phyloP scores from a whole-genome alignment of 2,888 invertebrate species.

The Acholoe squamosa region DNA sequence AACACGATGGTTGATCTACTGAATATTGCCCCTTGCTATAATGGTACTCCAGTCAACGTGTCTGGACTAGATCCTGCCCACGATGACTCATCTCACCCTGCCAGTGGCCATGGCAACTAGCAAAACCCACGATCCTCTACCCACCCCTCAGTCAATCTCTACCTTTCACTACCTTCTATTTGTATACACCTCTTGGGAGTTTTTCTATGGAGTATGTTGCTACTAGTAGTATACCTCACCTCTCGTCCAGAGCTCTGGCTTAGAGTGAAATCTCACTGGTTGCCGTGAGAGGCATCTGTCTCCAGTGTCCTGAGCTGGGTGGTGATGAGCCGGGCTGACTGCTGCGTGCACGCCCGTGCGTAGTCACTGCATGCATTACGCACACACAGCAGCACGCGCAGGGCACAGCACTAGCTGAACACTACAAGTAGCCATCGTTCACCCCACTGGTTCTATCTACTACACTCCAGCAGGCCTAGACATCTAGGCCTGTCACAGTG shows the following conservation, averaged over 20 bases:
- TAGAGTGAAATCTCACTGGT: neutral
- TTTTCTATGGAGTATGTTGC: too few species aligned
- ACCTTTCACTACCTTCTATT: neutral
- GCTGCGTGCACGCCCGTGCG: slow-evolving; percentile 15
- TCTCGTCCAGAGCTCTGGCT: slow-evolving; percentile 17
- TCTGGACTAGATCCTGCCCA: neutral
- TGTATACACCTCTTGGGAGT: neutral
- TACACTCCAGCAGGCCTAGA: too few species aligned
- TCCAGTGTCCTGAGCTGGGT: neutral
- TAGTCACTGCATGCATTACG: neutral
- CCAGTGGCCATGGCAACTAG: slow-evolving; percentile 2
- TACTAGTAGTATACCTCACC: neutral
- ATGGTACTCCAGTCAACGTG: too few species aligned
- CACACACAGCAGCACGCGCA: neutral
- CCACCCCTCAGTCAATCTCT: neutral
- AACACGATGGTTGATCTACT: too few species aligned
- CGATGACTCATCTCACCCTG: neutral
- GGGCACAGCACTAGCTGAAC: neutral
- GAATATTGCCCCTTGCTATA: too few species aligned
- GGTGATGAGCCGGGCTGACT: neutral
- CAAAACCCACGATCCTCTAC: neutral
- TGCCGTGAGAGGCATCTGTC: neutral
- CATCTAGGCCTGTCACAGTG: neutral
- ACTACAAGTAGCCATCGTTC: neutral
- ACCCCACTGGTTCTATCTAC: too few species aligned